Evolutionary conservation across 1,140 invertebrate species (phyloP).

Genomic region (Listronotus bonariensis): DNA sequence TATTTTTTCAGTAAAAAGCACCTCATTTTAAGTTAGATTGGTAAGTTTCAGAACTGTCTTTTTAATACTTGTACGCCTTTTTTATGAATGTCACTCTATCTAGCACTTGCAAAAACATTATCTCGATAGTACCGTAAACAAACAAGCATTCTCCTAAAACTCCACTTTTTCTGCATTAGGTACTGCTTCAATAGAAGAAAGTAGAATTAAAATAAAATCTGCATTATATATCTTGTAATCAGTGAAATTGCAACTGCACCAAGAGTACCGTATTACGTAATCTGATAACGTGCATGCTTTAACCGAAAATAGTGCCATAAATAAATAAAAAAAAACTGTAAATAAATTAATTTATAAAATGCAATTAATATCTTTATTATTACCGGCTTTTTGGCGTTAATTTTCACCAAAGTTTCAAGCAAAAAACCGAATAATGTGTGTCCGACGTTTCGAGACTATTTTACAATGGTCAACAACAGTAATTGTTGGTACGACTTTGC

Average conservation of each 20-base stretch:
- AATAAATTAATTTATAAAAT: background rate
- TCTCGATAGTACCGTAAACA: too few relatives aligned
- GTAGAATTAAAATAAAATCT: constrained; percentile 27
- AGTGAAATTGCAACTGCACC: constrained; percentile 14
- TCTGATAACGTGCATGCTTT: background rate
- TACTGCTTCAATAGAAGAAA: constrained; percentile 16
- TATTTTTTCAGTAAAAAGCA: too few relatives aligned
- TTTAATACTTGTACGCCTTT: too few relatives aligned
- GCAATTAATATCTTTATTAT: background rate
- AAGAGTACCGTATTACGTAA: constrained; percentile 12
- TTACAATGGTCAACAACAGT: constrained; percentile 46
- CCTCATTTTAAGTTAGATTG: too few relatives aligned
- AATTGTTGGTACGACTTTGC: constrained; percentile 53
- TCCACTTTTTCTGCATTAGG: constrained; percentile 4
- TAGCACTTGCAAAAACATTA: too few relatives aligned
- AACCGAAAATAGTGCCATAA: background rate
- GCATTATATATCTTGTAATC: constrained; percentile 20
- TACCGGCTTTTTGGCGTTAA: background rate
- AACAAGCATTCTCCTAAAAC: background rate
- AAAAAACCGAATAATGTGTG: constrained; percentile 51
- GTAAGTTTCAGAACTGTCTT: too few relatives aligned
- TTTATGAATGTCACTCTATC: too few relatives aligned
- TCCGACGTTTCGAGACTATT: constrained; percentile 50
- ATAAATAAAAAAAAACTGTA: background rate
- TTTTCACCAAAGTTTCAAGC: background rate